phyloP scores from a whole-genome alignment of 2,888 invertebrate genomes.

The Linnaemya vulpina region DNA sequence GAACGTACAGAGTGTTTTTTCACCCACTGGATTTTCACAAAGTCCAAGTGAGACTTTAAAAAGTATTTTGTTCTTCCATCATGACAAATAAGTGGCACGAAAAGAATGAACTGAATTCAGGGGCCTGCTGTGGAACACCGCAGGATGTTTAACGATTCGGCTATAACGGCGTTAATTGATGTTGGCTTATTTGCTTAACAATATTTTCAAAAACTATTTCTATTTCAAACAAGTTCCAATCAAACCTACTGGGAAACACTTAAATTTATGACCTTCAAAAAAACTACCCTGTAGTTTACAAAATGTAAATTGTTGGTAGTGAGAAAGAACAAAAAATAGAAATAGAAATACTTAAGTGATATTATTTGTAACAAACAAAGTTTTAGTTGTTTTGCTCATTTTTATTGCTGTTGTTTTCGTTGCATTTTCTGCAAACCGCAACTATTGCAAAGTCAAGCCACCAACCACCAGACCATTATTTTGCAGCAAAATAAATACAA shows the following conservation, averaged over 20 bases:
- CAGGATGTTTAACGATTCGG: no score
- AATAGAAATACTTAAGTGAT: constrained; percentile 61
- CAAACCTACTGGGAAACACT: no score
- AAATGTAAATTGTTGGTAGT: constrained; percentile 39
- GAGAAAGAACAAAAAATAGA: background rate
- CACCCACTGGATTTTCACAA: background rate
- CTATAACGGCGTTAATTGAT: no score
- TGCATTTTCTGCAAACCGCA: constrained; percentile 51
- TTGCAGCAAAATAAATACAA: background rate
- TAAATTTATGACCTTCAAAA: background rate
- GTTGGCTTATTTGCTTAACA: no score
- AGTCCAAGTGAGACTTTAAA: background rate
- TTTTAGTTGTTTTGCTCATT: constrained; percentile 45
- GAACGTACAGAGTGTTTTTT: constrained; percentile 25
- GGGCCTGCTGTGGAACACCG: no score
- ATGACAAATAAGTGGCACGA: no score
- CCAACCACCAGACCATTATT: constrained; percentile 43
- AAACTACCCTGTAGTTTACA: background rate
- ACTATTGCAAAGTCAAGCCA: constrained; percentile 61
- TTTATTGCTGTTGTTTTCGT: constrained; percentile 52
- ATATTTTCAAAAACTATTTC: no score
- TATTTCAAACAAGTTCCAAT: no score
- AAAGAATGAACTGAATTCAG: no score
- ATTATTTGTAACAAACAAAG: constrained; percentile 69
- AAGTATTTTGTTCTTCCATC: no score